Percentiles rank a stretch among this genome's conserved stretches.
Evolutionary conservation across 2,888 invertebrate genomes (phyloP).

Genomic region (Perithous albicinctus): DNA sequence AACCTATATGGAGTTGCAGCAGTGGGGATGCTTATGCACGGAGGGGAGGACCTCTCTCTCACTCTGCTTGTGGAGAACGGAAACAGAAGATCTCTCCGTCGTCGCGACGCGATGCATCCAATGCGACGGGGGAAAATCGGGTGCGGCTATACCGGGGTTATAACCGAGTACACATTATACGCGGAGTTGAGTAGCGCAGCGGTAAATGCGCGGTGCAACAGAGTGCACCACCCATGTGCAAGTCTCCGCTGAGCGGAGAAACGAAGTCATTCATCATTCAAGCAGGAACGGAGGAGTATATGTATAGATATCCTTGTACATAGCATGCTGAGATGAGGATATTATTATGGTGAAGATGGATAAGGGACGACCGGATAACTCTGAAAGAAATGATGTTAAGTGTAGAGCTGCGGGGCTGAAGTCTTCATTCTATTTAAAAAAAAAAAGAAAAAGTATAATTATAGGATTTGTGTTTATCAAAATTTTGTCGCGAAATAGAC

Average conservation of each 20-base stretch:
- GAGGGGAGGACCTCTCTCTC: conserved; percentile 53
- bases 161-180: conserved; percentile 49
- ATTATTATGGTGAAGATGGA: conserved; percentile 49
- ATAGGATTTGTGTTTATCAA: not conserved
- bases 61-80: conserved; percentile 46
- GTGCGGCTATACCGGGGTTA: conserved; percentile 59
- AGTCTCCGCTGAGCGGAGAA: conserved; percentile 64
- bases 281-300: conserved; percentile 52
- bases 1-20: not conserved
- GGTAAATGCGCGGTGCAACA: conserved; percentile 50
- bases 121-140: conserved; percentile 56
- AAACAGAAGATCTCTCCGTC: conserved; percentile 57
- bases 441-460: not conserved
- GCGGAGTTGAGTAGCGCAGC: conserved; percentile 51
- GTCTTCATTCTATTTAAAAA: not conserved
- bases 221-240: conserved; percentile 55
- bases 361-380: conserved; percentile 25
- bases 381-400: not conserved
- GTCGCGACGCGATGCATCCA: conserved; percentile 52
- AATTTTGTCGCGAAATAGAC: not conserved
- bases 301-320: conserved; percentile 66
- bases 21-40: not conserved
- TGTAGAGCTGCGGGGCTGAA: not conserved
- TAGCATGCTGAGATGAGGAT: conserved; percentile 58
- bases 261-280: conserved; percentile 79